phyloP scores from a whole-genome alignment of 2,888 invertebrate species.

The Calliphora vomitoria region DNA sequence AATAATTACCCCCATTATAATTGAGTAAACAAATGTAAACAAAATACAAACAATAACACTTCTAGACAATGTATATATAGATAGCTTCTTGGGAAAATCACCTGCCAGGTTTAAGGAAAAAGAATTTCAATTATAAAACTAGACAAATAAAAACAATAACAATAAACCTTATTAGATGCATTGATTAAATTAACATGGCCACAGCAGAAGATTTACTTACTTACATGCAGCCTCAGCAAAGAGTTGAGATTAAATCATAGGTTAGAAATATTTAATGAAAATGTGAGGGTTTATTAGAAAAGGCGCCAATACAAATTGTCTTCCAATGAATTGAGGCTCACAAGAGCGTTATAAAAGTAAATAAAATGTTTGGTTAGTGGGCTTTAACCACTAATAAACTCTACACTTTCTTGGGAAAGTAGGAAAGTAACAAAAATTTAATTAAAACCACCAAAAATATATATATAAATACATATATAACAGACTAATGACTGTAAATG shows the following conservation, averaged over 20 bases:
- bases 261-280: not conserved
- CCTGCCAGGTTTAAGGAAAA: slow-evolving; percentile 55
- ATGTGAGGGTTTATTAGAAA: slow-evolving; percentile 13
- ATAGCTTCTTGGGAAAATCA: slow-evolving; percentile 63
- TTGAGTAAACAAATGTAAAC: slow-evolving; percentile 43
- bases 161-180: slow-evolving; percentile 36
- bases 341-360: slow-evolving; percentile 42
- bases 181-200: slow-evolving; percentile 62
- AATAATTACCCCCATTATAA: slow-evolving; percentile 62
- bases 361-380: not conserved
- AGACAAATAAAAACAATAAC: slow-evolving; percentile 2
- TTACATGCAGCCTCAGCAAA: not conserved
- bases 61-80: not conserved
- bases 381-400: slow-evolving; percentile 45
- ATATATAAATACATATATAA: not conserved
- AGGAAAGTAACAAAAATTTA: not conserved
- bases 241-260: slow-evolving; percentile 4
- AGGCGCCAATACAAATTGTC: slow-evolving; percentile 63
- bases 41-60: slow-evolving; percentile 58
- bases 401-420: slow-evolving; percentile 46
- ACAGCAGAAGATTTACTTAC: not conserved
- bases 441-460: slow-evolving; percentile 42
- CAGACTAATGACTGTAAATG: slow-evolving; percentile 67
- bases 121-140: slow-evolving; percentile 16
- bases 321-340: slow-evolving; percentile 25